These are phyloP conservation scores for Drosophila lowei DNA, from an alignment of 1,140 invertebrate species.

Conservation along the genomic window DNA sequence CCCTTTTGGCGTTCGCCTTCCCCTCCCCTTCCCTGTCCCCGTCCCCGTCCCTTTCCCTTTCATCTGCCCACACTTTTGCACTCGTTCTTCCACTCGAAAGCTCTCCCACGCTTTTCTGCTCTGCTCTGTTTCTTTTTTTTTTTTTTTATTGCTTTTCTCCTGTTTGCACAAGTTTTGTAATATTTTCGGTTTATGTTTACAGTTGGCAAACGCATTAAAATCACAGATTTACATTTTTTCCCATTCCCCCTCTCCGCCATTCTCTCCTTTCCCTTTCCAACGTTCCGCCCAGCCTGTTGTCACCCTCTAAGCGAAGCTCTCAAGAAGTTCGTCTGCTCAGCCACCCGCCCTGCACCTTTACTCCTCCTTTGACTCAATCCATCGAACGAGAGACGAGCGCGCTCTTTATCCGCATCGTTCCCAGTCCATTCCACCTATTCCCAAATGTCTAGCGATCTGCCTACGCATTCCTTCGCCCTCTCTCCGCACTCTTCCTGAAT, in stretches of 20 bases:
- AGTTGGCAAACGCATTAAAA: slow-evolving; percentile 81
- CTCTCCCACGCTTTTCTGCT: slow-evolving; percentile 4
- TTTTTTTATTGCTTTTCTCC: slow-evolving; percentile 58
- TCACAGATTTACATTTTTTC: slow-evolving; percentile 82
- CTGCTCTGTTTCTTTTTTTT: slow-evolving; percentile 15
- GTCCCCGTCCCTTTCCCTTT: too few relatives aligned
- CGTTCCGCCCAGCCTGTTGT: too few relatives aligned
- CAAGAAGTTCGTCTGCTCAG: too few relatives aligned
- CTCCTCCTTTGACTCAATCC: too few relatives aligned
- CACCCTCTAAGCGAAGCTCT: too few relatives aligned
- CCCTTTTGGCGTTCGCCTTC: slow-evolving; percentile 29
- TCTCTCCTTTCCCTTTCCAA: neutral
- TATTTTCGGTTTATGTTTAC: slow-evolving; percentile 82
- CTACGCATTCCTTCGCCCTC: neutral
- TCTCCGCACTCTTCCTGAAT: slow-evolving; percentile 49
- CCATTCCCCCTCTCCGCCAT: slow-evolving; percentile 2
- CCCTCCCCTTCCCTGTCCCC: neutral
- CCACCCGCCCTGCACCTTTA: too few relatives aligned
- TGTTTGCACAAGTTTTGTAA: slow-evolving; percentile 81
- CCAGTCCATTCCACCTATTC: too few relatives aligned
- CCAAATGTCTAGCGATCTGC: slow-evolving; percentile 1
- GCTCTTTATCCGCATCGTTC: too few relatives aligned
- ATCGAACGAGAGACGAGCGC: too few relatives aligned
- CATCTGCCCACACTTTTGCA: neutral
- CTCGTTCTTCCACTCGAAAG: too few relatives aligned